Evolutionary conservation across 2,113 vertebrate genomes (phyloP), one percentile per base, ranked within the genome.

Genomic region (Carassius auratus): DNA sequence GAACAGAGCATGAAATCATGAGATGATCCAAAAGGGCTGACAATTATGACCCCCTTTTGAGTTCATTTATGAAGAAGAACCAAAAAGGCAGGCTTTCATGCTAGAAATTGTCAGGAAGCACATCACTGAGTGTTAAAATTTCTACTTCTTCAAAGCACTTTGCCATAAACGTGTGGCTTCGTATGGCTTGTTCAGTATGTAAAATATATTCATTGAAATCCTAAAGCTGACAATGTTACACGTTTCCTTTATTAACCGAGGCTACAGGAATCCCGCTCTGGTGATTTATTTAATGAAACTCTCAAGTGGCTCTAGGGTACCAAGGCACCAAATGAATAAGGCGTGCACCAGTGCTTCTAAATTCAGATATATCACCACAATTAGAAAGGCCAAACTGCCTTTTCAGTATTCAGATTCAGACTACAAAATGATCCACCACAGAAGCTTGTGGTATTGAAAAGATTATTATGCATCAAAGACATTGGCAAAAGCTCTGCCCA

Each of bases 251-350:
- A 86, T 80, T 88, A 80, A 86, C 80, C 66, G 68, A 80, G 76
- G 81, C 84, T 69, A 74, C 59, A 71, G 75, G 75, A 55, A 88
- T 73, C 64, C 81, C 75, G 76, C 84, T 79, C 76, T 23, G 77
- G 36, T 88, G 87, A 86, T 83, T 88, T 86, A 88, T 85, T 88
- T 88, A 88, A 86, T 88, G 87, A 86, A 88, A 88, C 87, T 84
- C 84, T 83, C 76, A 84, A 88, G 76, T 88, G 81, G 84, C 87
- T 88, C 81, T 84, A 84, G 77, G 87, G 81, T 86, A 86, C 85
- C 61, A n/a, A 84, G 73, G 76, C 73, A 76, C 82, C 84, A 81
- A 84, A 88, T 88, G 87, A 88, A 88, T 81, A 86, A 84, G 84
- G 85, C 76, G 48, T 86, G 85, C 76, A 79, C 84, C 77, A 79